Evolutionary conservation across 2,113 vertebrate genomes (phyloP).

Genomic region (Poeciliopsis occidentalis): DNA sequence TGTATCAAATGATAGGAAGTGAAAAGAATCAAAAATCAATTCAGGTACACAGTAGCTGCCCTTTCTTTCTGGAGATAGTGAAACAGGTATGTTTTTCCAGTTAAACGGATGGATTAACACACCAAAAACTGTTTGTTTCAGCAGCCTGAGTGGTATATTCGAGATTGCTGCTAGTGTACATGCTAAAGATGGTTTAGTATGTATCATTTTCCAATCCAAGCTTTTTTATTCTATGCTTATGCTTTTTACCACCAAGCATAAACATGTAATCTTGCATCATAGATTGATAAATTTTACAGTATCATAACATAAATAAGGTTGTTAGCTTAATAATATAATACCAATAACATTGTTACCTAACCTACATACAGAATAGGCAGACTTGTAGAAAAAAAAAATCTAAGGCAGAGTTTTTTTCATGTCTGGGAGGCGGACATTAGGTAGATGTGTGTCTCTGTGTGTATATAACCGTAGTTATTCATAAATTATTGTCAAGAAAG

Average conservation of each 20-base stretch:
- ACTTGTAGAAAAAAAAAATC: too few species aligned
- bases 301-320: conserved; percentile 24
- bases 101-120: not conserved
- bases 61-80: not conserved
- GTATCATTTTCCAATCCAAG: not conserved
- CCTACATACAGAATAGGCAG: too few species aligned
- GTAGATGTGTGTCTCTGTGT: too few species aligned
- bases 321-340: conserved; percentile 39
- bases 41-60: not conserved
- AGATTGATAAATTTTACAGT: not conserved
- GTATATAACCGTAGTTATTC: too few species aligned
- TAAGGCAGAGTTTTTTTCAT: too few species aligned
- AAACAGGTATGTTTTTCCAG: not conserved
- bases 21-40: not conserved
- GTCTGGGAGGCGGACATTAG: too few species aligned
- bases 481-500: too few species aligned
- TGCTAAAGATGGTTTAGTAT: not conserved
- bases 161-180: not conserved
- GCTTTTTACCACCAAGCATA: conserved; percentile 9
- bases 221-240: not conserved
- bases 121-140: not conserved
- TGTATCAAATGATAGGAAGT: not conserved
- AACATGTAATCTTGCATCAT: conserved; percentile 20
- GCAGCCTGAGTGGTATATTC: not conserved
- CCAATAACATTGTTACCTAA: conserved; percentile 17